Conservation (phyloP, 1,140 invertebrate genomes). For the Drosophila lowei region DNA sequence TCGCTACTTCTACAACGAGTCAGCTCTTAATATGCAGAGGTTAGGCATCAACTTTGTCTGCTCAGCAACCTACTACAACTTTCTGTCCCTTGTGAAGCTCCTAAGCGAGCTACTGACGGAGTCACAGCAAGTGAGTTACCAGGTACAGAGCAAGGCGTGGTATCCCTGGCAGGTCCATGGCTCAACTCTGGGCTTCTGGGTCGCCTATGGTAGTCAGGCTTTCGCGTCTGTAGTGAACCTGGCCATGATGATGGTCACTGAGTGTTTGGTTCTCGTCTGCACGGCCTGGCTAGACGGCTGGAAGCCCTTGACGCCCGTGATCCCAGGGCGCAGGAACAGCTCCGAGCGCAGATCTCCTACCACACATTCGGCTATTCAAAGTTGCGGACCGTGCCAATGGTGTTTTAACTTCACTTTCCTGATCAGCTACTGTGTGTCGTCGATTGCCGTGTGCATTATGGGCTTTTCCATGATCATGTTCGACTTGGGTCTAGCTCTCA, state of each 20-base stretch:
- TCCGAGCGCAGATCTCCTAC: background rate
- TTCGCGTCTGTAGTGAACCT: background rate
- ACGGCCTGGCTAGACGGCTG: background rate
- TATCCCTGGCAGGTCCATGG: background rate
- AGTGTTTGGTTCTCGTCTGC: constrained; percentile 2
- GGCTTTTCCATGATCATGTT: constrained; percentile 1
- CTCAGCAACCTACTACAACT: background rate
- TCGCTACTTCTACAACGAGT: background rate
- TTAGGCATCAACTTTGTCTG: background rate
- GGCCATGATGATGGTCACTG: background rate
- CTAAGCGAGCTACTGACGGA: background rate
- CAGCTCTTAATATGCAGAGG: background rate
- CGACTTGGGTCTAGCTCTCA: background rate
- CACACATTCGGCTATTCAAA: background rate
- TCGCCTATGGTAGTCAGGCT: background rate
- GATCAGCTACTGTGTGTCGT: background rate
- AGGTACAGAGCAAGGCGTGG: background rate
- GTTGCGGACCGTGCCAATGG: background rate
- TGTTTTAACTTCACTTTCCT: constrained; percentile 11
- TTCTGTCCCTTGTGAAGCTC: background rate
- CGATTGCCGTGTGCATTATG: background rate
- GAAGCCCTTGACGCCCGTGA: background rate
- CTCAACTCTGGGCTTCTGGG: constrained; percentile 3
- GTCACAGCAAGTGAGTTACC: constrained; percentile 1
- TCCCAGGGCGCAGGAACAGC: background rate